These are phyloP conservation scores for Lycophotia porphyrea DNA, from an alignment of 2,888 invertebrate genomes.

Conservation along the genomic window DNA sequence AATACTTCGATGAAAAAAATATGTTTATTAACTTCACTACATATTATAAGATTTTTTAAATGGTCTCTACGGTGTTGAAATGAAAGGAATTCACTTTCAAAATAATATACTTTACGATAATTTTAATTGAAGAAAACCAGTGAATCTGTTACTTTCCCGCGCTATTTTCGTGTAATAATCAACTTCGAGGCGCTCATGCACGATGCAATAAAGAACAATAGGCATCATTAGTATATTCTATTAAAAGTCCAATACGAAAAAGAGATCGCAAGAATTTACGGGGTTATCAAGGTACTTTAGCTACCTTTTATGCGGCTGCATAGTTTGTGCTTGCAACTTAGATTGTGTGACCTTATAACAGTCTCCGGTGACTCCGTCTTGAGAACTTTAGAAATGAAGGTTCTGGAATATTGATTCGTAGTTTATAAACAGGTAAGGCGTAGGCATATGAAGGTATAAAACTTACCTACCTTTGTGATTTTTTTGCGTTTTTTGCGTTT, in stretches of 20 bases:
- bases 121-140: neutral
- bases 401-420: constrained; percentile 39
- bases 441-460: neutral
- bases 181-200: constrained; percentile 3
- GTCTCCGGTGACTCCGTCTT: constrained; percentile 47
- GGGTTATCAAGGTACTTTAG: constrained; percentile 38
- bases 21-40: neutral
- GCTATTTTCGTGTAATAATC: constrained; percentile 28
- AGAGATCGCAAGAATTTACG: constrained; percentile 34
- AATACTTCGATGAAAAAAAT: neutral
- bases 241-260: constrained; percentile 50
- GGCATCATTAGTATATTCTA: constrained; percentile 37
- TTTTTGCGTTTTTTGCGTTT: neutral
- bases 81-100: neutral
- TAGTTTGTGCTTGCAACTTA: constrained; percentile 54
- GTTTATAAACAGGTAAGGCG: neutral
- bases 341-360: constrained; percentile 60
- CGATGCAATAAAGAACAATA: constrained; percentile 15
- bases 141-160: constrained; percentile 18
- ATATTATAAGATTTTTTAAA: neutral
- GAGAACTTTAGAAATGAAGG: constrained; percentile 54
- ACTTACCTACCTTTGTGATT: neutral
- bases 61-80: neutral
- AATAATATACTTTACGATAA: neutral
- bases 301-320: constrained; percentile 52